phyloP scores from a whole-genome alignment of 2,797 vertebrate species.

The Platalea minor region DNA sequence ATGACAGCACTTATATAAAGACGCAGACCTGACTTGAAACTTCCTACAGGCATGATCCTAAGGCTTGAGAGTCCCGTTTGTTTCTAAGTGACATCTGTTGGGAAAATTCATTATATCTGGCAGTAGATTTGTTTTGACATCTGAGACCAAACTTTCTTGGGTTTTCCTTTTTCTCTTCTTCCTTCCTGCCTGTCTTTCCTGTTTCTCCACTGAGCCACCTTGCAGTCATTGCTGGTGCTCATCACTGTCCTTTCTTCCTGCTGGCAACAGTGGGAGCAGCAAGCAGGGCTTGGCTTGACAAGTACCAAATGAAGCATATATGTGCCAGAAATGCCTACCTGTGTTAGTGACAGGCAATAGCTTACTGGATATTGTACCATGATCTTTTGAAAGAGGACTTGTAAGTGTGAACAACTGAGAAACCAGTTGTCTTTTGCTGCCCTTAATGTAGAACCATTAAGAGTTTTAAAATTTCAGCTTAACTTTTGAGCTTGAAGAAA shows the following conservation, averaged over 20 bases:
- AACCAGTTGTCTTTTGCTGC: constrained; percentile 56
- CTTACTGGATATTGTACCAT: neutral
- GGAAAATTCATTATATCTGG: constrained; percentile 1
- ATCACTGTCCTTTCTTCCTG: neutral
- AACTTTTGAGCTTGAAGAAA: constrained; percentile 65
- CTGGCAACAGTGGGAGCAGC: neutral
- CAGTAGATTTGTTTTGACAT: constrained; percentile 25
- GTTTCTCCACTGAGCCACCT: neutral
- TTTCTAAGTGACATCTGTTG: constrained; percentile 1
- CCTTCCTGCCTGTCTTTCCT: neutral
- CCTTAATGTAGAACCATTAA: constrained; percentile 19
- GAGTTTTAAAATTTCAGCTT: constrained; percentile 66
- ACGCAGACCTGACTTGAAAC: neutral
- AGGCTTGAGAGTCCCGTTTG: neutral
- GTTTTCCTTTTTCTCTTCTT: neutral
- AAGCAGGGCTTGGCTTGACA: neutral
- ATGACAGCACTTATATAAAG: neutral
- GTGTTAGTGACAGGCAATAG: neutral
- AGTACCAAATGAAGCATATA: neutral
- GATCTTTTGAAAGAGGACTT: constrained; percentile 4
- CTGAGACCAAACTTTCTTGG: neutral
- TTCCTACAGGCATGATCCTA: neutral
- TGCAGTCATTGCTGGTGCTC: neutral
- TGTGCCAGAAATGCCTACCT: neutral
- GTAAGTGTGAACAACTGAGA: constrained; percentile 5